Conservation (phyloP, 2,113 vertebrate genomes). For the Dinomys branickii region DNA sequence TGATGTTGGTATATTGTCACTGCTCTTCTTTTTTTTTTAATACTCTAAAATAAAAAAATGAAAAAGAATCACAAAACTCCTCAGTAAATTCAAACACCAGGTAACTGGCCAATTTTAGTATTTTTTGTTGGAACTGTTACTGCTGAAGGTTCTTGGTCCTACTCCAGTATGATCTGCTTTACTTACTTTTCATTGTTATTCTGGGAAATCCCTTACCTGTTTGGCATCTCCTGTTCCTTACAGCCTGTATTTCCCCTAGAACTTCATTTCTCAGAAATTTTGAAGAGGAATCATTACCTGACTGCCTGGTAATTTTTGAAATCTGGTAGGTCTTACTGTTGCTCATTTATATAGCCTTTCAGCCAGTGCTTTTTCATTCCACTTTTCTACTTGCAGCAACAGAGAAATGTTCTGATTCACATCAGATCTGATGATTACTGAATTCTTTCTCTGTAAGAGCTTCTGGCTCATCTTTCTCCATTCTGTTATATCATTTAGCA, state of each 20-base stretch:
- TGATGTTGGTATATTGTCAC: no score
- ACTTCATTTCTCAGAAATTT: not conserved
- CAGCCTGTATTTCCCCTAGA: not conserved
- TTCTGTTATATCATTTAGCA: not conserved
- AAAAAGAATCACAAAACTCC: not conserved
- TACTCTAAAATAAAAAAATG: no score
- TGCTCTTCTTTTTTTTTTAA: no score
- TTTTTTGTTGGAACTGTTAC: not conserved
- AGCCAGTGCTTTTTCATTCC: not conserved
- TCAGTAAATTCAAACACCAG: not conserved
- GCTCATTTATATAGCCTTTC: not conserved
- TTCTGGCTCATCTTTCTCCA: not conserved
- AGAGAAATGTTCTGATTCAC: not conserved
- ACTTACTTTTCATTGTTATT: not conserved
- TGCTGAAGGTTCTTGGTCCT: not conserved
- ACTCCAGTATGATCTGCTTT: not conserved
- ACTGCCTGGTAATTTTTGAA: not conserved
- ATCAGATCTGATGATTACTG: not conserved
- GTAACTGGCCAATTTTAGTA: not conserved
- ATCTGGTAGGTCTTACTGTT: not conserved
- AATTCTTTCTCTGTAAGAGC: not conserved
- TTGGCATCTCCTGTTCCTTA: not conserved
- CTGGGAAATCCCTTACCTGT: not conserved
- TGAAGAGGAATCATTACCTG: not conserved
- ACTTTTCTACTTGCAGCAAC: not conserved